These are phyloP conservation scores for Orchestia grillus DNA, from an alignment of 1,140 invertebrate genomes.

Conservation along the genomic window DNA sequence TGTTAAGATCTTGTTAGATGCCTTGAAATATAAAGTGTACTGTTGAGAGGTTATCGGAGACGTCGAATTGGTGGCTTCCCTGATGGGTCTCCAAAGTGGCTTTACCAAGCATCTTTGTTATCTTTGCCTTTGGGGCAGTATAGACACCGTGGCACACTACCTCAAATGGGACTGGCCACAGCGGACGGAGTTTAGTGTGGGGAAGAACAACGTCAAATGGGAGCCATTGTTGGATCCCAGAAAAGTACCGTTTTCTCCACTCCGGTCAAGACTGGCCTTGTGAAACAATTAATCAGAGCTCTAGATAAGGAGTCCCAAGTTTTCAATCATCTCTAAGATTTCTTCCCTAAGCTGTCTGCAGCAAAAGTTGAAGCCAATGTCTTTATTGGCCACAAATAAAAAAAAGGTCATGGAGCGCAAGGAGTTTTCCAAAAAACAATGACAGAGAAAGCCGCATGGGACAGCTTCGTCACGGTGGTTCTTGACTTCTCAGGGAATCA, in stretches of 20 bases:
- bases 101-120: too few relatives aligned
- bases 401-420: conserved; percentile 60
- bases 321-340: conserved; percentile 60
- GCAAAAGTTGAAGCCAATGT: conserved; percentile 69
- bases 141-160: too few relatives aligned
- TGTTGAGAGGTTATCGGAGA: too few relatives aligned
- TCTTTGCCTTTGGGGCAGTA: too few relatives aligned
- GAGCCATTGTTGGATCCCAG: conserved; percentile 68
- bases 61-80: too few relatives aligned
- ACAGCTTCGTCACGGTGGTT: conserved; percentile 43
- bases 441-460: conserved; percentile 60
- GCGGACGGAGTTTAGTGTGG: too few relatives aligned
- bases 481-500: conserved; percentile 64
- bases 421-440: conserved; percentile 60
- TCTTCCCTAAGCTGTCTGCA: conserved; percentile 69
- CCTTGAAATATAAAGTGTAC: too few relatives aligned
- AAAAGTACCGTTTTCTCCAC: conserved; percentile 46
- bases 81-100: too few relatives aligned
- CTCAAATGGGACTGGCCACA: too few relatives aligned
- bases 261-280: conserved; percentile 59
- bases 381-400: conserved; percentile 69
- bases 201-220: conserved; percentile 58
- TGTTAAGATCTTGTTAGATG: too few relatives aligned
- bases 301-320: conserved; percentile 68
- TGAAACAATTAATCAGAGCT: neutral